These are phyloP conservation scores for Pachliopta kotzebuea DNA, from an alignment of 2,888 invertebrate species.

Conservation along the genomic window DNA sequence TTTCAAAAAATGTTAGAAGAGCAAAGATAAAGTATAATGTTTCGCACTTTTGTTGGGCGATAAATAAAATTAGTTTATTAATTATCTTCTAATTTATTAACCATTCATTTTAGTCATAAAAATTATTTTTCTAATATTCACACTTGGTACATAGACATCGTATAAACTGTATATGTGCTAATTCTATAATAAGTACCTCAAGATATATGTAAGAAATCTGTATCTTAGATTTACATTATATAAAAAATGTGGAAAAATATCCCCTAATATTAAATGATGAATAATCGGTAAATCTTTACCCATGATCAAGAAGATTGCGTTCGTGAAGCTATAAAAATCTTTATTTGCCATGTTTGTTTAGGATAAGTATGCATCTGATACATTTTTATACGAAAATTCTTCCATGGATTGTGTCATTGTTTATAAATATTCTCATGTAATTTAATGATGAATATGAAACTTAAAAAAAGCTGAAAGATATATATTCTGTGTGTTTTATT, in stretches of 20 bases:
- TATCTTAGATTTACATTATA: neutral
- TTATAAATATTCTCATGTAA: neutral
- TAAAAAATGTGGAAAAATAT: neutral
- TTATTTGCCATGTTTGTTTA: constrained; percentile 9
- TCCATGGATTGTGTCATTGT: constrained; percentile 2
- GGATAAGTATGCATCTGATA: constrained; percentile 13
- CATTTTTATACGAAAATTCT: constrained; percentile 7
- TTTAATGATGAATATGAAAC: neutral
- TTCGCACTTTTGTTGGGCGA: no score
- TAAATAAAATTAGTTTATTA: no score
- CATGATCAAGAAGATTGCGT: neutral
- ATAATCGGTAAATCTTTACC: neutral
- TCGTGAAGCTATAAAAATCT: constrained; percentile 12
- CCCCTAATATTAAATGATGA: neutral
- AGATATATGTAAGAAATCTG: no score
- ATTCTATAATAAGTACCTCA: no score
- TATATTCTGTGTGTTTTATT: no score
- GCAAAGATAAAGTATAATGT: neutral
- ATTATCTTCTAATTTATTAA: neutral
- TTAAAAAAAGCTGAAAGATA: no score
- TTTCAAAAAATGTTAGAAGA: neutral
- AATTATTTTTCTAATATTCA: no score
- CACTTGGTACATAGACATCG: no score
- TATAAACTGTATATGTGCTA: no score
- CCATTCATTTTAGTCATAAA: no score